These are phyloP conservation scores for Scolopax mira DNA, from an alignment of 2,113 vertebrate genomes.

Conservation along the genomic window DNA sequence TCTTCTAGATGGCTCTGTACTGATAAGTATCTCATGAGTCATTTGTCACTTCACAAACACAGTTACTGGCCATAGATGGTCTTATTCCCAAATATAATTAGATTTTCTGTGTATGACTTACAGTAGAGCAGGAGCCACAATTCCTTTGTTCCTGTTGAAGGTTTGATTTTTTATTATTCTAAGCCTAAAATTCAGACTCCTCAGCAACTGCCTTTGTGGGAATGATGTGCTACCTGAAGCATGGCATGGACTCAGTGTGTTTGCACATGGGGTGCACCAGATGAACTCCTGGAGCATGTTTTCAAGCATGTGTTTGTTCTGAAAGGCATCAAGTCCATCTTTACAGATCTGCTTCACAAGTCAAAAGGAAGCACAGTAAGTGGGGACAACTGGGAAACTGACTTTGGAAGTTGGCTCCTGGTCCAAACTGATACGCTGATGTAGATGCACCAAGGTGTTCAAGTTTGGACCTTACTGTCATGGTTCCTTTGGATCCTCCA, in stretches of 20 bases:
- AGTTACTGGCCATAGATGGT: background rate
- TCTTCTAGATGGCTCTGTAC: background rate
- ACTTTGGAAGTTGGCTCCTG: background rate
- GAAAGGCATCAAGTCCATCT: background rate
- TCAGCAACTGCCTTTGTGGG: accelerated
- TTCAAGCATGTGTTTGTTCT: background rate
- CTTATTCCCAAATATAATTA: background rate
- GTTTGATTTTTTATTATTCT: background rate
- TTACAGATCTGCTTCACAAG: background rate
- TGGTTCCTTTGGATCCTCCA: background rate
- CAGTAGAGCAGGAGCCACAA: background rate
- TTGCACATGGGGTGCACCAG: background rate
- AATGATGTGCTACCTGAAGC: background rate
- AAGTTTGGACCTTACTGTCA: background rate
- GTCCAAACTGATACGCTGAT: accelerated
- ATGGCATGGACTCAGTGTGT: accelerated
- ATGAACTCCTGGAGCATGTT: background rate
- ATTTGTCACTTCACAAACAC: background rate
- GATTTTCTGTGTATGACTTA: background rate
- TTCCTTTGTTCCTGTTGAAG: background rate
- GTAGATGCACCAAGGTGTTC: background rate
- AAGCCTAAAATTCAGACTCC: background rate
- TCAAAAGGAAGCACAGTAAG: background rate
- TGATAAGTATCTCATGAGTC: background rate
- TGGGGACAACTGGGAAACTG: background rate